A percentile compares a stretch with the other conserved stretches of the same genome.
phyloP scores from a whole-genome alignment of 2,888 invertebrate species.

The Dusona sp. region DNA sequence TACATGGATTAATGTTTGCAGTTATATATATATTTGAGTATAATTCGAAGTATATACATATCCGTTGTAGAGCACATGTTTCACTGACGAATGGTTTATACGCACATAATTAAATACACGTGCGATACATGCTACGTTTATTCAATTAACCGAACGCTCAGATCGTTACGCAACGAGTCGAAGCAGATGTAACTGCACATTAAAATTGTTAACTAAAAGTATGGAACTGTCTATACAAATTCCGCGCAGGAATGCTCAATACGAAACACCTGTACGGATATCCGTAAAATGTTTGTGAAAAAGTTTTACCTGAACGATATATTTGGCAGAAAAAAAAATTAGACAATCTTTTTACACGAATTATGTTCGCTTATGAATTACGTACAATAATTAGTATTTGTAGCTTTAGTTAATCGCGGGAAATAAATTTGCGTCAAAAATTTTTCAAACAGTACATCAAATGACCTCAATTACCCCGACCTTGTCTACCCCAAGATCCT shows the following conservation, averaged over 20 bases:
- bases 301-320: not conserved
- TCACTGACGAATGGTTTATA: not conserved
- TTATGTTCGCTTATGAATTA: no score
- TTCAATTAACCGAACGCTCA: conserved; percentile 40
- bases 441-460: not conserved
- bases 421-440: not conserved
- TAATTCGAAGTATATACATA: not conserved
- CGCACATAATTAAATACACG: conserved; percentile 28
- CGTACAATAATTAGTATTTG: not conserved
- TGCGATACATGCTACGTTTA: conserved; percentile 44
- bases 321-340: no score
- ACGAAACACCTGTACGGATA: not conserved
- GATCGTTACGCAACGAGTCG: conserved; percentile 36
- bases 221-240: not conserved
- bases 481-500: not conserved
- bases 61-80: not conserved
- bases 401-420: not conserved
- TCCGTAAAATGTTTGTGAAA: not conserved
- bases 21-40: not conserved
- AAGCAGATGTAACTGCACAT: conserved; percentile 37
- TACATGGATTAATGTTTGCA: not conserved
- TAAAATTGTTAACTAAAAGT: conserved; percentile 36
- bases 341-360: no score
- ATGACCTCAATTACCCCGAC: not conserved
- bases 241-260: not conserved